These are phyloP conservation scores for Malurus splendens DNA, from an alignment of 2,797 vertebrate species.

Conservation along the genomic window DNA sequence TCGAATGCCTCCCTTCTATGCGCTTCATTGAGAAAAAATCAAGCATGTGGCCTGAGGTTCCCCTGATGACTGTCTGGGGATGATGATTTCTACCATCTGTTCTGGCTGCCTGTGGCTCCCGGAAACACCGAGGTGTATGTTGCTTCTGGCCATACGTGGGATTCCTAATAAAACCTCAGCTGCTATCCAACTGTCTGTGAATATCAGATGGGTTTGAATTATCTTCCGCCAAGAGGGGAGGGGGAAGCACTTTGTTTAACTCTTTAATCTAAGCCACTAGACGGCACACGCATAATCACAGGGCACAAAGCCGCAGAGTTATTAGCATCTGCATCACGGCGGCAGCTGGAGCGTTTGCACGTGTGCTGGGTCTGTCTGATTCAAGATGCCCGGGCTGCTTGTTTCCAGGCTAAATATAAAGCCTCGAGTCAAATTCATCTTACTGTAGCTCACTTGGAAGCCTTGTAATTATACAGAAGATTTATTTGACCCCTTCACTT, in stretches of 20 bases:
- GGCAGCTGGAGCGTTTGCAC: background rate
- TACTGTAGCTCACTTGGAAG: background rate
- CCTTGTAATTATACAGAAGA: background rate
- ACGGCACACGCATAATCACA: slow-evolving; percentile 21
- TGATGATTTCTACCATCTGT: slow-evolving; percentile 61
- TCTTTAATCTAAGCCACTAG: slow-evolving; percentile 40
- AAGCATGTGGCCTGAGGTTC: slow-evolving; percentile 55
- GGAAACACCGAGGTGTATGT: slow-evolving; percentile 43
- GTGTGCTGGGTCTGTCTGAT: background rate
- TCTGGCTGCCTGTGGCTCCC: slow-evolving; percentile 16
- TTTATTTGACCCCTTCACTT: background rate
- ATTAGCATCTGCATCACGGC: slow-evolving; percentile 15
- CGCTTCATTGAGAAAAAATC: slow-evolving; percentile 57
- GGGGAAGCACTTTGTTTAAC: background rate
- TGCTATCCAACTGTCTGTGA: slow-evolving; percentile 42
- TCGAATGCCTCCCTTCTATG: background rate
- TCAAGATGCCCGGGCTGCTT: background rate
- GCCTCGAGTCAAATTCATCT: background rate
- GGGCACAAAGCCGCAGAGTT: slow-evolving; percentile 32
- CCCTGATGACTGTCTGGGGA: slow-evolving; percentile 47
- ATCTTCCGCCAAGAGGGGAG: background rate
- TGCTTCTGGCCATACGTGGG: slow-evolving; percentile 62
- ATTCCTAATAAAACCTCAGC: slow-evolving; percentile 67
- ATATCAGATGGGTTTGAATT: slow-evolving; percentile 33
- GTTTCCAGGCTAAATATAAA: slow-evolving; percentile 49